Evolutionary conservation across 53 echinoderm and acorn worm species (phyloP), one percentile per base, ranked within the genome.

Genomic region (Luidia sarsii): DNA sequence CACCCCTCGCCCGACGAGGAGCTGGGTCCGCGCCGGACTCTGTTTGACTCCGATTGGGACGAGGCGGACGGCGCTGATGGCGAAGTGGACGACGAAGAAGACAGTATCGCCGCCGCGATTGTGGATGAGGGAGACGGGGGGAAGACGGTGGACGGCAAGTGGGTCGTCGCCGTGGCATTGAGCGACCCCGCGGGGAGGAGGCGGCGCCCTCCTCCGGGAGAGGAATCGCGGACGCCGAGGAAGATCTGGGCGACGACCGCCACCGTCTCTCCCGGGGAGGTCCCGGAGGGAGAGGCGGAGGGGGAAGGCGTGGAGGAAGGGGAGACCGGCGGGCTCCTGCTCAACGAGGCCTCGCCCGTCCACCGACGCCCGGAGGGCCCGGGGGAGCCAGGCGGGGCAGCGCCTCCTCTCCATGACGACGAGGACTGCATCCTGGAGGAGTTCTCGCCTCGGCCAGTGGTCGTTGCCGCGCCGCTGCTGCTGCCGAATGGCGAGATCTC

Each of bases 1-100:
- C 90, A 90, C 50, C 90, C 90, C 2, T 72, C 84, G n/a, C 38
- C 84, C 5, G 64, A 29, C 31, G 50, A 64, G 2, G 53, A 45
- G 16, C 13, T 18, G 10, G 56, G 39, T 25, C 51, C 37, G 0
- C 50, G 50, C 55, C 50, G 53, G 50, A 34, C 51, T 10, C 34
- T 71, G 29, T 71, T 71, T 20, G 33, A 33, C 28, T 10, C 53
- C 11, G 21, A 65, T 33, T 34, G 37, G 0, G 36, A 65, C 6
- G 59, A 59, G 1, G 10, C 15, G 0, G 59, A 59, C 16, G 59
- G 32, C 24, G 43, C 21, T 14, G 67, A 75, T 46, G 75, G 22
- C 15, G 65, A 54, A 54, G 24, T 21, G 7, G 56, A 74, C 18
- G 57, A 57, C 7, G 72, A 18, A 25, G 16, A 60, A 46, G 23